Conservation (phyloP, 2,113 vertebrate species). For the Cryptomyrus ogoouensis region DNA sequence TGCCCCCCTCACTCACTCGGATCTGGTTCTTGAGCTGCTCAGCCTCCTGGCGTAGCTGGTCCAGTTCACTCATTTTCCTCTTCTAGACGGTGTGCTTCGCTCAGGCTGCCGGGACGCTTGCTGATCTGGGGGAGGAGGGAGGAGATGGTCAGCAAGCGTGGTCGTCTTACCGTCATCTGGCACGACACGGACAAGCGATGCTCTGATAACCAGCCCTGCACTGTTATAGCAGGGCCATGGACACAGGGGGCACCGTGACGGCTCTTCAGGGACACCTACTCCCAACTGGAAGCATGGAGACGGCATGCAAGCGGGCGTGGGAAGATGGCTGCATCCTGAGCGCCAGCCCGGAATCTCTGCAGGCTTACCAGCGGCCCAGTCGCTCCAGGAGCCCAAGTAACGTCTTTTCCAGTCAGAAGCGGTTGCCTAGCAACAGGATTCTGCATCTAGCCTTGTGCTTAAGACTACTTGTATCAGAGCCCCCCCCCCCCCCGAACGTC, state of each 20-base stretch:
- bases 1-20: slow-evolving; percentile 67
- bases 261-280: not conserved
- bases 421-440: slow-evolving; percentile 62
- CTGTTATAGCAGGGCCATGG: not conserved
- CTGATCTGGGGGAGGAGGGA: slow-evolving; percentile 62
- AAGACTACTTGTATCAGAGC: slow-evolving; percentile 10
- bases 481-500: not conserved
- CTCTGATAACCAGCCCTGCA: not conserved
- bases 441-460: slow-evolving; percentile 46
- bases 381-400: slow-evolving; percentile 41
- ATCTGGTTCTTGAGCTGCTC: slow-evolving; percentile 99
- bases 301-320: not conserved
- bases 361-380: not conserved
- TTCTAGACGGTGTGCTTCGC: slow-evolving; percentile 71
- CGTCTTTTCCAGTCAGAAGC: slow-evolving; percentile 50
- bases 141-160: not conserved
- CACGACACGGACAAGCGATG: not conserved
- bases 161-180: not conserved
- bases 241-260: not conserved
- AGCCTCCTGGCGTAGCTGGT: slow-evolving; percentile 98
- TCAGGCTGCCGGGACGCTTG: slow-evolving; percentile 70
- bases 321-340: not conserved
- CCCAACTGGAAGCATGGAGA: not conserved
- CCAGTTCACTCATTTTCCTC: slow-evolving; percentile 97
- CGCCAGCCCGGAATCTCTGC: slow-evolving; percentile 17